Conservation (phyloP, 2,888 invertebrate species). For the Acrocyrtus sp. region DNA sequence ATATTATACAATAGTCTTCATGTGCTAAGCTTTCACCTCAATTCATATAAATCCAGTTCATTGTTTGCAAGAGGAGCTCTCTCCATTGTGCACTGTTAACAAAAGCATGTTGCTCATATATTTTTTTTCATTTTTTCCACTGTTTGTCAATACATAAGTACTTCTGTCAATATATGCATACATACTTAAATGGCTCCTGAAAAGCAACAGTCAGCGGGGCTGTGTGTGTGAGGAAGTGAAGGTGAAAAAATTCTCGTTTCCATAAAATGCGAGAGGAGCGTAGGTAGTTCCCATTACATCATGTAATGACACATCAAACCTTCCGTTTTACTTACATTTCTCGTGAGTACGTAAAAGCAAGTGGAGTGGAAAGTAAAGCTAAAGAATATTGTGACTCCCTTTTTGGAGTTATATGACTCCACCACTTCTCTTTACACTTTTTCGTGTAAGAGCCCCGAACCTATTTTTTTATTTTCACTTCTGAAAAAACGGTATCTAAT, state of each 20-base stretch:
- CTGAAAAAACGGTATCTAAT: slow-evolving; percentile 26
- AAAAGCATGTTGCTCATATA: no score
- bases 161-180: slow-evolving; percentile 28
- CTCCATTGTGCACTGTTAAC: no score
- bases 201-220: slow-evolving; percentile 34
- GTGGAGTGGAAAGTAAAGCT: no score
- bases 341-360: no score
- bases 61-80: no score
- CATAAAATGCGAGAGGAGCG: slow-evolving; percentile 5
- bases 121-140: slow-evolving; percentile 3
- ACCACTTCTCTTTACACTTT: slow-evolving; percentile 10
- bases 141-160: slow-evolving; percentile 14
- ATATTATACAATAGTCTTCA: no score
- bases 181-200: no score
- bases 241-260: slow-evolving; percentile 40
- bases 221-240: slow-evolving; percentile 34
- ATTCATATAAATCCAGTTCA: no score
- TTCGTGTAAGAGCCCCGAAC: slow-evolving; percentile 16
- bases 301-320: slow-evolving; percentile 24
- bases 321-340: slow-evolving; percentile 22
- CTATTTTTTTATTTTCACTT: slow-evolving; percentile 4
- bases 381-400: no score
- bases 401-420: neutral
- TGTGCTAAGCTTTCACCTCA: no score
- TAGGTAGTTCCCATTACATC: slow-evolving; percentile 33